Evolutionary conservation across 2,888 invertebrate genomes (phyloP).

Genomic region (Thymelicus lineola): DNA sequence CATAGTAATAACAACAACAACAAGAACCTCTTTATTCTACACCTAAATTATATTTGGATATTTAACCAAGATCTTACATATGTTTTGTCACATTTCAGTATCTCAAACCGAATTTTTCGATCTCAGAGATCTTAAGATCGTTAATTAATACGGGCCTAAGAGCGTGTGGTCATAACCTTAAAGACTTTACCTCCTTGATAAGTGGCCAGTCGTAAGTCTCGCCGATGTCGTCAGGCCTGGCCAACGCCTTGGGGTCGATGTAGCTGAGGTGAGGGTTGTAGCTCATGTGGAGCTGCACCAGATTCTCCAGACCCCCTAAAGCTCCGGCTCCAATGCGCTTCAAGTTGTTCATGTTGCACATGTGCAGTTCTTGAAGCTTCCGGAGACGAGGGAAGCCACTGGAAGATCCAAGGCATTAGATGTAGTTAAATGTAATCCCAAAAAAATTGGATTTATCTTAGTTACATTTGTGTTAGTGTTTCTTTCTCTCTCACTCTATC

Average conservation of each 20-base stretch:
- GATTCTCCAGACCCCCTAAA: slow-evolving; percentile 66
- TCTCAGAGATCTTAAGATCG: no score
- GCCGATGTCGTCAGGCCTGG: slow-evolving; percentile 75
- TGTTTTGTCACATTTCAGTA: no score
- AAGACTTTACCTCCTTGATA: slow-evolving; percentile 83
- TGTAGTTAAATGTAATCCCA: no score
- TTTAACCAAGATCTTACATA: no score
- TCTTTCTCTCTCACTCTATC: no score
- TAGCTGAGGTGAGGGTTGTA: slow-evolving; percentile 86
- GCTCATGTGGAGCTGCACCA: slow-evolving; percentile 86
- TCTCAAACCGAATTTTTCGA: no score
- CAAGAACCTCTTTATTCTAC: no score
- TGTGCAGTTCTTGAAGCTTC: slow-evolving; percentile 87
- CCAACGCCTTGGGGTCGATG: slow-evolving; percentile 87
- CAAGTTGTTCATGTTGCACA: slow-evolving; percentile 88
- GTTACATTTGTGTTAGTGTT: no score
- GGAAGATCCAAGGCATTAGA: slow-evolving; percentile 45
- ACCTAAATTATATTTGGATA: no score
- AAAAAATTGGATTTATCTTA: background rate
- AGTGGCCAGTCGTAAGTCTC: slow-evolving; percentile 87
- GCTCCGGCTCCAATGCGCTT: slow-evolving; percentile 82
- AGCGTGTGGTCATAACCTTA: no score
- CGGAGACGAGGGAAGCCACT: slow-evolving; percentile 88
- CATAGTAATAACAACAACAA: no score
- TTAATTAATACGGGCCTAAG: no score